Evolutionary conservation across 2,797 vertebrate species (phyloP).

Genomic region (Scyliorhinus canicula): DNA sequence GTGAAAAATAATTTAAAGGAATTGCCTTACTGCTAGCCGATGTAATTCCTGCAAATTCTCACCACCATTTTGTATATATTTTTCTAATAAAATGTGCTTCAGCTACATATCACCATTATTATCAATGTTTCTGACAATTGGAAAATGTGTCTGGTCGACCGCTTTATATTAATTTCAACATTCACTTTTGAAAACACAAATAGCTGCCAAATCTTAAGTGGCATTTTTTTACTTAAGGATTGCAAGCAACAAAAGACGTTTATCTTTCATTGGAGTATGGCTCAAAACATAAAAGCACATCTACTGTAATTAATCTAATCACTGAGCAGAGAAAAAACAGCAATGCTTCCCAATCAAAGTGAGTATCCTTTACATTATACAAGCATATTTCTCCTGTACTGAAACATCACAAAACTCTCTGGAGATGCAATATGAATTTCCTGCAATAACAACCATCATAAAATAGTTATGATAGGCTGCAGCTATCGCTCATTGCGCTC

Average conservation of each 20-base stretch:
- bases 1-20: not conserved
- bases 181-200: not conserved
- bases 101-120: not conserved
- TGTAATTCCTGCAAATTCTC: not conserved
- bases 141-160: not conserved
- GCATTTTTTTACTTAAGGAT: not conserved
- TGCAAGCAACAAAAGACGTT: not conserved
- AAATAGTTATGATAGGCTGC: not conserved
- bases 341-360: not conserved
- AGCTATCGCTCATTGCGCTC: not conserved
- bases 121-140: not conserved
- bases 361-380: not conserved
- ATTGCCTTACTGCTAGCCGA: not conserved
- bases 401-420: not conserved
- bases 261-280: not conserved
- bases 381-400: not conserved
- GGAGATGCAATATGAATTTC: not conserved
- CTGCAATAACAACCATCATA: not conserved
- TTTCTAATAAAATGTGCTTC: not conserved
- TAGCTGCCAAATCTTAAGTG: not conserved
- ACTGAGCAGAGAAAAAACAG: not conserved
- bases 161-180: not conserved
- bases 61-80: not conserved
- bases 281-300: slow-evolving; percentile 1
- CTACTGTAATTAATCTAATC: not conserved